Evolutionary conservation across 2,888 invertebrate genomes (phyloP).

Genomic region (Boloria selene): DNA sequence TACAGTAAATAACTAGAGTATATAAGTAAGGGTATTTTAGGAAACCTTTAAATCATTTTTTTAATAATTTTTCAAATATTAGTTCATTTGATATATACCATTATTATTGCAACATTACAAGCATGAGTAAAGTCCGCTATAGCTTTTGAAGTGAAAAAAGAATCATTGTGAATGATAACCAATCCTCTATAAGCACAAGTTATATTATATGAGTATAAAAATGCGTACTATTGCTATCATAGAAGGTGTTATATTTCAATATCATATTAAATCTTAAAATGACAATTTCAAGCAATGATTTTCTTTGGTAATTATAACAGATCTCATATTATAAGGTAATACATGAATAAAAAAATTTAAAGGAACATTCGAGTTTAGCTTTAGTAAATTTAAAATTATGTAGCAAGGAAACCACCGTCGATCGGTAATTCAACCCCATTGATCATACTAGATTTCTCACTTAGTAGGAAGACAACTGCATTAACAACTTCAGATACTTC

Average conservation of each 20-base stretch:
- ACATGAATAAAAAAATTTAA: constrained; percentile 17
- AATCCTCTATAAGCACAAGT: too few relatives aligned
- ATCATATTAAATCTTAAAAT: constrained; percentile 7
- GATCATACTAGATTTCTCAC: constrained; percentile 81
- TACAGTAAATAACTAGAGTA: too few relatives aligned
- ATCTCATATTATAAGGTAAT: constrained; percentile 33
- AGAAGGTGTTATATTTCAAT: neutral
- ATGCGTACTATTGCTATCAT: too few relatives aligned
- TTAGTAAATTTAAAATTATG: constrained; percentile 52
- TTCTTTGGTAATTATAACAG: constrained; percentile 45
- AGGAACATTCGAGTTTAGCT: constrained; percentile 28
- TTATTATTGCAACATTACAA: too few relatives aligned
- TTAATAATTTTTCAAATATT: too few relatives aligned
- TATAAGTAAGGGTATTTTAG: too few relatives aligned
- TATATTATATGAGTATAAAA: too few relatives aligned
- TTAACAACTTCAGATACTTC: constrained; percentile 93
- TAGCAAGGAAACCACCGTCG: constrained; percentile 89
- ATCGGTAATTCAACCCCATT: constrained; percentile 89
- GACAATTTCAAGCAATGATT: constrained; percentile 26
- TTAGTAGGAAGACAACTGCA: constrained; percentile 90
- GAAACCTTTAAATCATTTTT: too few relatives aligned
- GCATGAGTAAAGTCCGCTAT: too few relatives aligned
- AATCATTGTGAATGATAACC: too few relatives aligned
- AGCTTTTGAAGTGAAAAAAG: too few relatives aligned
- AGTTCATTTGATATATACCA: too few relatives aligned